phyloP scores from a whole-genome alignment of 2,888 invertebrate genomes.

The Ephialtes manifestator region DNA sequence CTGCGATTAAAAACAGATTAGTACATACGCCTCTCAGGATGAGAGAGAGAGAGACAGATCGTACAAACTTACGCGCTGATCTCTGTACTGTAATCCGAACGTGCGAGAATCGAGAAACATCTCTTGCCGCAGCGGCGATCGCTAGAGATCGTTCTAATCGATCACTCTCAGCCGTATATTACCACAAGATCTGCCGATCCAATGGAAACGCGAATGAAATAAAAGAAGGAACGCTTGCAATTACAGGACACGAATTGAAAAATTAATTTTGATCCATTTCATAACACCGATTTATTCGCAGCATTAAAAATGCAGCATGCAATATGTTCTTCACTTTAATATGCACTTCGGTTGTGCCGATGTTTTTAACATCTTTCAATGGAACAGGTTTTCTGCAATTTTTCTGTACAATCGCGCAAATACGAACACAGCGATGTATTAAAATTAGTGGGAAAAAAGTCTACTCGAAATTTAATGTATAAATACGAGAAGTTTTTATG shows the following conservation, averaged over 20 bases:
- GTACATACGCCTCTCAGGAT: constrained; percentile 63
- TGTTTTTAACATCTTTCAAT: too few species aligned
- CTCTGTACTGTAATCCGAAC: constrained; percentile 50
- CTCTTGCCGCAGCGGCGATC: constrained; percentile 54
- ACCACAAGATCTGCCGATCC: constrained; percentile 7
- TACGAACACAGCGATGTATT: too few species aligned
- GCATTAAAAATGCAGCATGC: not conserved
- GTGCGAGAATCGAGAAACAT: constrained; percentile 63
- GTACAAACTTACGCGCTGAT: constrained; percentile 39
- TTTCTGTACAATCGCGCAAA: too few species aligned
- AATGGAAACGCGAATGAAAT: constrained; percentile 17
- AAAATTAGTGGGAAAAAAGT: too few species aligned
- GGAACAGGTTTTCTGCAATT: too few species aligned
- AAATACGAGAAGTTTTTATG: too few species aligned
- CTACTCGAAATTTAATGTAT: too few species aligned
- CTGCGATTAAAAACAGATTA: constrained; percentile 70
- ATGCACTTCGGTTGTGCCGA: not conserved
- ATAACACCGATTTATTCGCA: not conserved
- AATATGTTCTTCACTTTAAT: not conserved
- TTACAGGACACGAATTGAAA: not conserved
- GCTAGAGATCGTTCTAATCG: constrained; percentile 57
- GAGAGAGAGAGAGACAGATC: constrained; percentile 45
- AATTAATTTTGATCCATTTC: not conserved
- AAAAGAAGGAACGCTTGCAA: not conserved
- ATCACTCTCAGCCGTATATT: constrained; percentile 35